These are phyloP conservation scores for Eubucco bourcierii DNA, from an alignment of 2,113 vertebrate genomes.

Conservation along the genomic window DNA sequence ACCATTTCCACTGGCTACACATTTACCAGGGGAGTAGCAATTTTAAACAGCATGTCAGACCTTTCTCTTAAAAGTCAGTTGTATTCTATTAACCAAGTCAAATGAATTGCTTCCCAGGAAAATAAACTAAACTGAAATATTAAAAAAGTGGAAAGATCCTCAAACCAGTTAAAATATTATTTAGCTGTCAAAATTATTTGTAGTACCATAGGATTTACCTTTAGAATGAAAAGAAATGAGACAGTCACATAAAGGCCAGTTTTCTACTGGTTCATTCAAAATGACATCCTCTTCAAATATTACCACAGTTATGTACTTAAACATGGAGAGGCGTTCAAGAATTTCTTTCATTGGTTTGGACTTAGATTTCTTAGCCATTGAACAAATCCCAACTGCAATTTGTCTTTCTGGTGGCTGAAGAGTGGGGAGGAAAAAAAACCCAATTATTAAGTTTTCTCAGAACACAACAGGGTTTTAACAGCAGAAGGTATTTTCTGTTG, in stretches of 20 bases:
- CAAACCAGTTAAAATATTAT: background rate
- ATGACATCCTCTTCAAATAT: conserved; percentile 90
- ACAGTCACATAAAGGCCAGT: conserved; percentile 90
- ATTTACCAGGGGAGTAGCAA: background rate
- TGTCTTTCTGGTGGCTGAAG: conserved; percentile 88
- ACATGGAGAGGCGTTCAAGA: conserved; percentile 87
- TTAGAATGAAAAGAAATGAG: conserved; percentile 94
- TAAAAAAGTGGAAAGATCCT: background rate
- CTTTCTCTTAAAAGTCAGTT: background rate
- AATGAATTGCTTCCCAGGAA: background rate
- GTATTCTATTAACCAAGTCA: background rate
- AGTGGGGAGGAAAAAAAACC: background rate
- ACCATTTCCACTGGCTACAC: background rate
- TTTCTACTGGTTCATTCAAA: conserved; percentile 86
- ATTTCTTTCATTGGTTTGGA: conserved; percentile 95
- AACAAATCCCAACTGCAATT: conserved; percentile 90
- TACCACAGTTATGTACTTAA: conserved; percentile 90
- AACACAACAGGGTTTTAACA: background rate
- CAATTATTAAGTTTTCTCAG: background rate
- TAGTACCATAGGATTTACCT: conserved; percentile 71
- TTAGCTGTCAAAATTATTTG: background rate
- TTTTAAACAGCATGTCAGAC: background rate
- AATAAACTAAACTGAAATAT: background rate
- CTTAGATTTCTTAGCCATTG: conserved; percentile 92
- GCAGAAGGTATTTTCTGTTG: background rate